Base-by-base conservation (phyloP, 2,797 vertebrate genomes). In the Monodelphis domestica region DNA sequence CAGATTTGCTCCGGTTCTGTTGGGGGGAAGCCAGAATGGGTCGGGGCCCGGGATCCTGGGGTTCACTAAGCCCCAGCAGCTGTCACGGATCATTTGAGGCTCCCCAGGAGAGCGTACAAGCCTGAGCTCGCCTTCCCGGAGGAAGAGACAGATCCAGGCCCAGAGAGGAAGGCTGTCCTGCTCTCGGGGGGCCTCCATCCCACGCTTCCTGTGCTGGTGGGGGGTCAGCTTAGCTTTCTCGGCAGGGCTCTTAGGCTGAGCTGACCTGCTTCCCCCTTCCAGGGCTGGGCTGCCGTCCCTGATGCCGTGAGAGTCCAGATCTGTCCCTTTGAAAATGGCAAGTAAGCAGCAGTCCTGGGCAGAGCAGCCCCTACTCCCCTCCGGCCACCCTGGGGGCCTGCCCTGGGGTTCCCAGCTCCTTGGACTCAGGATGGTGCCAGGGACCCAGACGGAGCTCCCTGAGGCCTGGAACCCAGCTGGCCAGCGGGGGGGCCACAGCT, bases 241-340 rank as follows among this genome's bases (percentile, higher is more conserved):
- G 0, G 53, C 52, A 33, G 78, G 53, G 38, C n/a, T n/a, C n/a
- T n/a, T n/a, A 38, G 33, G 52, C 0, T 2, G 3, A 30, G 11
- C 5, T 2, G 3, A 33, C 3, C 14, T 1, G 87, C 11, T 91
- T 95, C 29, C n/a, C 52, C 45, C 52, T 97, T 55, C 10, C 95
- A 99, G 99, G 99, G 99, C 12, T 99, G 99, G 99, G 98, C 98
- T 12, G 98, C 97, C 2, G 95, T 99, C 96, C 98, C 97, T 9
- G 99, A 99, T 57, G 99, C 99, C 4, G 98, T 98, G 52, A 99
- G 99, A 95, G 97, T 98, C 93, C 99, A 98, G 89, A 98, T 99
- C 97, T 99, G 99, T 91, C 99, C 99, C 12, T 99, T 99, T 97
- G 98, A 98, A 98, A 98, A 99, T 54, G 98, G 99, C 98, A 98